Evolutionary conservation across 2,888 invertebrate species (phyloP).

Genomic region (Calameuta pallipes): DNA sequence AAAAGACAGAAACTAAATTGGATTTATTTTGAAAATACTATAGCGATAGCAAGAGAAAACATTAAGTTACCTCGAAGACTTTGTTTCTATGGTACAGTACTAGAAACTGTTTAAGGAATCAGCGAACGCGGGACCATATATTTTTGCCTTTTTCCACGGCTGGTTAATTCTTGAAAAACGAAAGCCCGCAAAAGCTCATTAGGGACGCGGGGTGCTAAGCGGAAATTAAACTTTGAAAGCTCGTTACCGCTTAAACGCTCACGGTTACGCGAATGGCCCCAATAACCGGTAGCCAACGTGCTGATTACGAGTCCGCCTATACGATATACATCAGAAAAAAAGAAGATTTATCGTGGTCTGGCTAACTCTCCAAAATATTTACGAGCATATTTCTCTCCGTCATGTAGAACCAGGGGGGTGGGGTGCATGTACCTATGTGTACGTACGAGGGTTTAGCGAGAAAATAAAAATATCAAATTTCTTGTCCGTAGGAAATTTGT

Average conservation of each 20-base stretch:
- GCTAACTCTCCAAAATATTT: not conserved
- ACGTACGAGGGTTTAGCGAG: not conserved
- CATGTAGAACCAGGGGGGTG: not conserved
- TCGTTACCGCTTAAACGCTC: not conserved
- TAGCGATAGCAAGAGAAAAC: not conserved
- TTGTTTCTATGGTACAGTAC: not conserved
- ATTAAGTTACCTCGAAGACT: not conserved
- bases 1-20: not conserved
- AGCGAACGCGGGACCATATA: not conserved
- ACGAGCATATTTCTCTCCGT: not conserved
- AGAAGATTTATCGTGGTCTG: not conserved
- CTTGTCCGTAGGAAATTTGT: not conserved
- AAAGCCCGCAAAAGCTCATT: not conserved
- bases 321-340: not conserved
- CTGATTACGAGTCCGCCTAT: not conserved
- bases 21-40: not conserved
- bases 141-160: not conserved
- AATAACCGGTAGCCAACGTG: not conserved
- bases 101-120: not conserved
- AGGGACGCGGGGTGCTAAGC: not conserved
- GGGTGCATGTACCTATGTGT: not conserved
- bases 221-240: not conserved
- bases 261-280: not conserved
- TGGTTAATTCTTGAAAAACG: not conserved
- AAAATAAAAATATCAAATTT: not conserved